These are phyloP conservation scores for Ichneumon xanthorius DNA, from an alignment of 2,888 invertebrate genomes.

Conservation along the genomic window DNA sequence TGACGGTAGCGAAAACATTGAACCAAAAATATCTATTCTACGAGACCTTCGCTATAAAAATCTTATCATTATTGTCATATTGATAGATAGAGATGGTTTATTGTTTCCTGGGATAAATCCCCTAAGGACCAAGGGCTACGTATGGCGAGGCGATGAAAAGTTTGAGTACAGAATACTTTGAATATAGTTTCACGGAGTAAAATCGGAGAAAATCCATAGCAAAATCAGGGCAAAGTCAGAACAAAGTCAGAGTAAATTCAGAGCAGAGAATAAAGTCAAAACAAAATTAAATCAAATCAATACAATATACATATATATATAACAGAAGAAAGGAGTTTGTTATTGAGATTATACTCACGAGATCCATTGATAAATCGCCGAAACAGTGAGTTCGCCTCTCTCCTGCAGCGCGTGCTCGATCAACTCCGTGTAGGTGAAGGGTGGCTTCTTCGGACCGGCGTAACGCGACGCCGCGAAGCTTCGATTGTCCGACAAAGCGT, in stretches of 20 bases:
- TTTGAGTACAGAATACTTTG: background rate
- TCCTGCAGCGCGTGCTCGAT: conserved; percentile 95
- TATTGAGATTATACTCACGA: conserved; percentile 89
- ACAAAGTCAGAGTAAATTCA: no score
- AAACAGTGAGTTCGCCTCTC: conserved; percentile 94
- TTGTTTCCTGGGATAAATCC: background rate
- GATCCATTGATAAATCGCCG: conserved; percentile 97
- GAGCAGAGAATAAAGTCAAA: no score
- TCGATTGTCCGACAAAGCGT: conserved; percentile 71
- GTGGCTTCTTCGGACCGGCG: conserved; percentile 91
- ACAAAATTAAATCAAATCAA: no score
- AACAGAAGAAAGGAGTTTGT: background rate
- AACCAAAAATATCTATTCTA: conserved; percentile 8
- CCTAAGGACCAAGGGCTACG: background rate
- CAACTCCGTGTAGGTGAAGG: conserved; percentile 95
- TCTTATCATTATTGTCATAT: background rate
- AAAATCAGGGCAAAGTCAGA: no score
- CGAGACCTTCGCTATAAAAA: conserved; percentile 15
- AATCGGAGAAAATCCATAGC: background rate
- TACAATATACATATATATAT: background rate
- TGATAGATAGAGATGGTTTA: background rate
- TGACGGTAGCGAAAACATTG: conserved; percentile 9
- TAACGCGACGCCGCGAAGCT: conserved; percentile 77
- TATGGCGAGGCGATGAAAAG: background rate
- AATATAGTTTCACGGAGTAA: background rate